Conservation (phyloP, 1,140 invertebrate species). For the Melanaphis sacchari region DNA sequence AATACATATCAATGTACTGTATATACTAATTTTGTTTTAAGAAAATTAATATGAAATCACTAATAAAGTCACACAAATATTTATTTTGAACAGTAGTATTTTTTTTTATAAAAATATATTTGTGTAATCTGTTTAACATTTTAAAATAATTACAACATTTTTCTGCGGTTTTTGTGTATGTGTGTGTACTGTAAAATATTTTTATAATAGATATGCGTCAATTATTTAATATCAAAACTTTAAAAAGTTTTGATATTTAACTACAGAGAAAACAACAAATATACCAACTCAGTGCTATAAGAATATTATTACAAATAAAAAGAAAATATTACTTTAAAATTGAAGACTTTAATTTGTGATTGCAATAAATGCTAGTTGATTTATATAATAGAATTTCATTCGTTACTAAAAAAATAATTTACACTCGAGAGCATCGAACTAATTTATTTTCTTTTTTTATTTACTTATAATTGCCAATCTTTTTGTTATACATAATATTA, state of each 20-base stretch:
- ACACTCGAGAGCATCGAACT: background rate
- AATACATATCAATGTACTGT: background rate
- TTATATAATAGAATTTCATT: background rate
- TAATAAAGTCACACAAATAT: background rate
- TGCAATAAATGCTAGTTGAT: background rate
- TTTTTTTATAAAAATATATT: background rate
- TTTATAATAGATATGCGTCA: background rate
- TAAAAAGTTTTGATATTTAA: background rate
- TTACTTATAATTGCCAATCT: background rate
- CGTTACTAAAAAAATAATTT: background rate
- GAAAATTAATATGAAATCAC: background rate
- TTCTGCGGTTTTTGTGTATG: background rate
- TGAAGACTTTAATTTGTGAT: background rate
- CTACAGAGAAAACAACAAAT: background rate
- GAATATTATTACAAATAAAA: background rate
- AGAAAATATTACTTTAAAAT: background rate
- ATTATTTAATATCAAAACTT: background rate
- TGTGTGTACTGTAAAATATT: background rate
- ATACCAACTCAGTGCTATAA: background rate
- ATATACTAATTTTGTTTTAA: background rate
- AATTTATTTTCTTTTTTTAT: background rate
- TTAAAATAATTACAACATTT: no score
- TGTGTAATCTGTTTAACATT: background rate
- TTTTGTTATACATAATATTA: conserved; percentile 16
- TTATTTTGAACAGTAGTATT: background rate